Percentiles rank a stretch among this genome's conserved stretches.
These are phyloP conservation scores for Hyla sarda DNA, from an alignment of 2,113 vertebrate species.

Conservation along the genomic window DNA sequence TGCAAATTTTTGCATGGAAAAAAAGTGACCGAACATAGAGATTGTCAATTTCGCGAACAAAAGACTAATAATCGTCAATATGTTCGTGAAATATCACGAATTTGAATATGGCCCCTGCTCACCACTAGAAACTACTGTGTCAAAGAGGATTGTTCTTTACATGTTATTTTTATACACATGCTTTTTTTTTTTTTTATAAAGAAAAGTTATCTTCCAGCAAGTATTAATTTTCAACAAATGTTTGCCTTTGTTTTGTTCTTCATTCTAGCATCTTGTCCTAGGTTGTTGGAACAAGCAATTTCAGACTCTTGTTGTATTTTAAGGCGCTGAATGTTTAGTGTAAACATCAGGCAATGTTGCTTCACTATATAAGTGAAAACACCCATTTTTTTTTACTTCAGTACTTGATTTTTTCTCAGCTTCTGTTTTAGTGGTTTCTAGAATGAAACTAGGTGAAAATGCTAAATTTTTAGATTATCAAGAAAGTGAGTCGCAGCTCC, in stretches of 20 bases:
- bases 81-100: no score
- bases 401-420: not conserved
- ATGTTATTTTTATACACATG: not conserved
- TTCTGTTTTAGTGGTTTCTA: not conserved
- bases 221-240: not conserved
- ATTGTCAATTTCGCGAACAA: no score
- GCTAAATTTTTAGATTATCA: not conserved
- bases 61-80: no score
- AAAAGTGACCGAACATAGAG: no score
- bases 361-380: not conserved
- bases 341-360: not conserved
- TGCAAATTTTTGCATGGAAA: no score
- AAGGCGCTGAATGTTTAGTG: slow-evolving; percentile 6
- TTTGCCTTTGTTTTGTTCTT: not conserved
- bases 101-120: no score
- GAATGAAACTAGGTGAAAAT: slow-evolving; percentile 24
- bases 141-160: not conserved
- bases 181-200: not conserved
- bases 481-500: not conserved
- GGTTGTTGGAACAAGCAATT: not conserved
- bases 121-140: not conserved
- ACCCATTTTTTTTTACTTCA: not conserved
- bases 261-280: not conserved
- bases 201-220: not conserved
- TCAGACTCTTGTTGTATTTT: not conserved